These are phyloP conservation scores for Drosophila kuntzei DNA, from an alignment of 2,888 invertebrate species.

Conservation along the genomic window DNA sequence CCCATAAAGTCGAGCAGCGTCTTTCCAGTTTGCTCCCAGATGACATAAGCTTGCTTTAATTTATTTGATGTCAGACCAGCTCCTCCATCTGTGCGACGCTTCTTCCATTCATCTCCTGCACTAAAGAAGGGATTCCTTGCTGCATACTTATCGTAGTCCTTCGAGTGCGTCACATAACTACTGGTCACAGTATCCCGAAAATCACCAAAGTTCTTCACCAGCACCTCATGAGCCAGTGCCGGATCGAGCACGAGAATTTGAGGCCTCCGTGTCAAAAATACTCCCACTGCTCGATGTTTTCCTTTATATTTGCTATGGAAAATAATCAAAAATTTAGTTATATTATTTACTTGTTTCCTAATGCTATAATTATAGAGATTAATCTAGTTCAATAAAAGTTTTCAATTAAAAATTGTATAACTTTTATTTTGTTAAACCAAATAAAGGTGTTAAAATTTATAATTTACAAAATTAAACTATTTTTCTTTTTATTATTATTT, in stretches of 20 bases:
- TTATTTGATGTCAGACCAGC: constrained; percentile 86
- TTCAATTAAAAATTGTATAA: no score
- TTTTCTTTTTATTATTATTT: neutral
- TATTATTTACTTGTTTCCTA: no score
- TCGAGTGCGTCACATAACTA: constrained; percentile 50
- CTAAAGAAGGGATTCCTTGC: constrained; percentile 66
- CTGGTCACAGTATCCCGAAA: constrained; percentile 80
- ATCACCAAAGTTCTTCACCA: constrained; percentile 85
- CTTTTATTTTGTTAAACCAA: no score
- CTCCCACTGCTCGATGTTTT: constrained; percentile 83
- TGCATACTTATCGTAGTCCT: constrained; percentile 60
- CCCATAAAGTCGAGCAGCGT: constrained; percentile 60
- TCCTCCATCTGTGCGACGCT: constrained; percentile 85
- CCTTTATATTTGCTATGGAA: constrained; percentile 75
- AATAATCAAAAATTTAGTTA: no score
- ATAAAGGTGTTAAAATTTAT: no score
- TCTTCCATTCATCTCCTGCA: constrained; percentile 84
- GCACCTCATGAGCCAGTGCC: constrained; percentile 81
- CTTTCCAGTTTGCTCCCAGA: constrained; percentile 65
- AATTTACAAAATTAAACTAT: no score
- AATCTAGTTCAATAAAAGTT: no score
- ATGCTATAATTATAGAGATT: no score
- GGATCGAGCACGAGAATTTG: constrained; percentile 84
- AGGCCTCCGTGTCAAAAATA: constrained; percentile 83
- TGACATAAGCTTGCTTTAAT: constrained; percentile 77